Base-by-base conservation (phyloP, 2,888 invertebrate species). In the Bedellia somnulentella region DNA sequence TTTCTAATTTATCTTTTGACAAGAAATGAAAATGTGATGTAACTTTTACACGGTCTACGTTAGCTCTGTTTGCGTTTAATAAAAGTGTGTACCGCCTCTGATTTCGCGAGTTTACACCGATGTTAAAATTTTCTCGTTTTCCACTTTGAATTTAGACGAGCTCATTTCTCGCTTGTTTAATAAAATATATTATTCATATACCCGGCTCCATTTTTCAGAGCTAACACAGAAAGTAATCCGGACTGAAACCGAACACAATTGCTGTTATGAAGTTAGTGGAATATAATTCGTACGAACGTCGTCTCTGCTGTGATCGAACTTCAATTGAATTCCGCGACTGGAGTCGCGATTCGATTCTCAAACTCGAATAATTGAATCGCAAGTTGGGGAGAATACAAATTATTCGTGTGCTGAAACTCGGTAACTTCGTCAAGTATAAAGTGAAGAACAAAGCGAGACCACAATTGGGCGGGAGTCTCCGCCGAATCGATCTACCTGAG, bases 391-490 rank as follows among this genome's bases (percentile, higher is more conserved):
- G 58, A 63, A 66, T 67, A 67, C 70, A 66, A 73, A 71, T 71
- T 68, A 70, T 66, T 59, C 67, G 54, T 54, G 55, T 57, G 56
- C 58, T 62, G 63, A 66, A 73, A 73, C 68, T 71, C 57, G 3
- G 44, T 70, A 73, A 73, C 71, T 73, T 67, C 66, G 53, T 73
- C 62, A 68, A 63, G 61, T 56, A 60, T 64, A 64, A 63, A 63
- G 58, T 60, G 60, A 49, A 55, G 70, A 73, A 73, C 73, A 73
- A 71, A 71, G 70, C 57, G 60, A 52, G 47, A 63, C 73, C 73
- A 67, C 73, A 73, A 70, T 71, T 68, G 68, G 62, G 52, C 52
- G 54, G n/a, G n/a, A n/a, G n/a, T n/a, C n/a, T n/a, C 52, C 46
- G 40, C 40, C 36, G 49, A 45, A 47, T 47, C 54, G 49, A 47